Evolutionary conservation across 1,140 invertebrate genomes (phyloP).

Genomic region (Hydropsyche tenuis): DNA sequence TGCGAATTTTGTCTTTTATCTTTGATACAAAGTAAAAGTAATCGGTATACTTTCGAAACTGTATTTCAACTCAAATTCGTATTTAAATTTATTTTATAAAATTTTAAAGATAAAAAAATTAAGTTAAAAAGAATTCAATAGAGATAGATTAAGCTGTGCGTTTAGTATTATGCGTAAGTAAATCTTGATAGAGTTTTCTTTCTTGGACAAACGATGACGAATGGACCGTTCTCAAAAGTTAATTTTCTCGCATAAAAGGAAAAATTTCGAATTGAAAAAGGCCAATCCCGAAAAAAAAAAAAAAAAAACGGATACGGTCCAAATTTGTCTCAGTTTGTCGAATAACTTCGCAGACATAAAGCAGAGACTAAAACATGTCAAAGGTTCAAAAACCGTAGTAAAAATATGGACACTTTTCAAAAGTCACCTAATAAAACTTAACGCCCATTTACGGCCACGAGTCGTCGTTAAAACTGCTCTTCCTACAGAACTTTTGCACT

Average conservation of each 20-base stretch:
- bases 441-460: background rate
- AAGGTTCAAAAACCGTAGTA: background rate
- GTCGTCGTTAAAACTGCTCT: background rate
- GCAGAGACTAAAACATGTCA: background rate
- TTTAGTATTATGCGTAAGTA: too few species aligned
- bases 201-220: background rate
- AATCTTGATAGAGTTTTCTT: background rate
- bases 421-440: conserved; percentile 1
- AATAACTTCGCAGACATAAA: background rate
- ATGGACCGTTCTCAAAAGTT: background rate
- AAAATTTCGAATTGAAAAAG: background rate
- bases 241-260: background rate
- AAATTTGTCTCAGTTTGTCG: background rate
- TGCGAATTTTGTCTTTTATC: too few species aligned
- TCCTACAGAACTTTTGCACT: background rate
- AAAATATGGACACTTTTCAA: conserved; percentile 6
- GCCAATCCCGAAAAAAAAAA: background rate
- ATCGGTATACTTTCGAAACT: too few species aligned
- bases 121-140: too few species aligned
- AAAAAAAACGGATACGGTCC: background rate
- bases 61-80: too few species aligned
- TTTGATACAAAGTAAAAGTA: too few species aligned
- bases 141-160: too few species aligned
- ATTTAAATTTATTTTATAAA: too few species aligned
- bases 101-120: too few species aligned